Evolutionary conservation across 2,888 invertebrate species (phyloP).

Genomic region (Stenchaetothrips biformis): DNA sequence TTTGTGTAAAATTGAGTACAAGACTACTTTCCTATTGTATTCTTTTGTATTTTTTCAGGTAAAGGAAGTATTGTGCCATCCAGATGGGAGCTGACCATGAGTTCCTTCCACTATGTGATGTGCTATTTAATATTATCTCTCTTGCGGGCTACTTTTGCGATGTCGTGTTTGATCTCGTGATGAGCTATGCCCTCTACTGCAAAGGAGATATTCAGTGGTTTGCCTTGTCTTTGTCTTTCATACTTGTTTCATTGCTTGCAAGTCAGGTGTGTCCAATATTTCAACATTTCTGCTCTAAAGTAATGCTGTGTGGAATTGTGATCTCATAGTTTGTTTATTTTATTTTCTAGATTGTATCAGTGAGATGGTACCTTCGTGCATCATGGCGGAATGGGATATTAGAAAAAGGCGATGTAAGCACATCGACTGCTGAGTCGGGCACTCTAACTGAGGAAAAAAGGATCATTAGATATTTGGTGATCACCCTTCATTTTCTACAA

Average conservation of each 20-base stretch:
- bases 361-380: constrained; percentile 64
- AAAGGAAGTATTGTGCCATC: neutral
- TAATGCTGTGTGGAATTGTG: neutral
- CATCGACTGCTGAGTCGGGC: constrained; percentile 28
- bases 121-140: constrained; percentile 85
- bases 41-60: neutral
- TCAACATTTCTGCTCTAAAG: neutral
- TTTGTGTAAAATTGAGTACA: no score
- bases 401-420: constrained; percentile 36
- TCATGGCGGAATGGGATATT: constrained; percentile 32
- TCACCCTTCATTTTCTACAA: constrained; percentile 59
- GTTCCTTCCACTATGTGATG: constrained; percentile 86
- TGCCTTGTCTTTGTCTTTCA: constrained; percentile 62
- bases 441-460: constrained; percentile 34
- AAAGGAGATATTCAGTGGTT: constrained; percentile 61
- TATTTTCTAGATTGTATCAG: constrained; percentile 56
- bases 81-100: constrained; percentile 47
- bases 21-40: no score
- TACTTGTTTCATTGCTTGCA: constrained; percentile 66
- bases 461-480: constrained; percentile 36
- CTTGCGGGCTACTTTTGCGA: constrained; percentile 86
- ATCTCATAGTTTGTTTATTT: constrained; percentile 30
- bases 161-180: constrained; percentile 80
- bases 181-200: constrained; percentile 76
- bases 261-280: constrained; percentile 56